These are phyloP conservation scores for Pelodiscus sinensis DNA, from an alignment of 2,113 vertebrate genomes.

Conservation along the genomic window DNA sequence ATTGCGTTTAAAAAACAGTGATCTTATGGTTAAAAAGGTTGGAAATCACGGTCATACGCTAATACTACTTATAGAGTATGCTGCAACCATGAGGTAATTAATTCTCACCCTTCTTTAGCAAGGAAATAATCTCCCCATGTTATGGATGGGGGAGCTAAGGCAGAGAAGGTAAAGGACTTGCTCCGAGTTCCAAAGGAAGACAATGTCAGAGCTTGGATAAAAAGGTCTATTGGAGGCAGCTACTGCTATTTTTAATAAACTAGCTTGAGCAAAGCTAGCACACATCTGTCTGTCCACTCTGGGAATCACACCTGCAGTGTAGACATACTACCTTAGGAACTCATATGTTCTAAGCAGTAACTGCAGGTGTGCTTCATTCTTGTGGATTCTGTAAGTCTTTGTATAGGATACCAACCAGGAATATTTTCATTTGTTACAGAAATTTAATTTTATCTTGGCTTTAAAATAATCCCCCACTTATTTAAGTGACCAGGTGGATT, in stretches of 20 bases:
- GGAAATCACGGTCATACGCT: not conserved
- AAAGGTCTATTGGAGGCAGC: not conserved
- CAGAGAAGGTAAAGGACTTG: not conserved
- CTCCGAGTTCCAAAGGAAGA: not conserved
- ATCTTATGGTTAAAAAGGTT: no score
- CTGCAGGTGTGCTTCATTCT: not conserved
- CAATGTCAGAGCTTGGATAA: not conserved
- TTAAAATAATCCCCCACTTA: not conserved
- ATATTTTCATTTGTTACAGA: not conserved
- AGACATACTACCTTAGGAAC: not conserved
- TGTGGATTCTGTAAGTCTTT: conserved; percentile 3
- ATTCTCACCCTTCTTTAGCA: not conserved
- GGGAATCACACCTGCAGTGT: not conserved
- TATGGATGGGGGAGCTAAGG: not conserved
- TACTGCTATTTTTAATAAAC: not conserved
- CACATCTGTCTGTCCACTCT: no score
- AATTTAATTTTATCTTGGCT: not conserved
- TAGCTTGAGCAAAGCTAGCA: not conserved
- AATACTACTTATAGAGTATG: not conserved
- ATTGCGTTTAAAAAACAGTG: no score
- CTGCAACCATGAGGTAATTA: not conserved
- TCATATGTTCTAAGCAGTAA: not conserved
- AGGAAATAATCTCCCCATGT: not conserved
- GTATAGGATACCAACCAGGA: not conserved
- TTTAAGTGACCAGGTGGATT: not conserved